phyloP scores from a whole-genome alignment of 2,888 invertebrate species.

The Athalia circularis region DNA sequence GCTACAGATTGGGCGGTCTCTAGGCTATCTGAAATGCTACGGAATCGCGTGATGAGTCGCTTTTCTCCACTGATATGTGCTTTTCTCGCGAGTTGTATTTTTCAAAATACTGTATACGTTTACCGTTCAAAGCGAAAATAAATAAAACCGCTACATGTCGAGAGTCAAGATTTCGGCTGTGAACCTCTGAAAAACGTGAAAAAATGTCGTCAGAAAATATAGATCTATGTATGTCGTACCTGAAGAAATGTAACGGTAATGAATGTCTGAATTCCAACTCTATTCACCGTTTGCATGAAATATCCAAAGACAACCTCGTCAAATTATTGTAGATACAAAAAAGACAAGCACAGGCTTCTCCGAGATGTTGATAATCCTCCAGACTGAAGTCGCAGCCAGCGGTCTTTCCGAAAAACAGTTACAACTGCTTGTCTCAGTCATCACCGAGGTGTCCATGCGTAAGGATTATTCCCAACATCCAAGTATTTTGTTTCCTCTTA shows the following conservation, averaged over 20 bases:
- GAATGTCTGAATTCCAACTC: background rate
- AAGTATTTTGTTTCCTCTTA: background rate
- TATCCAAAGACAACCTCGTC: too few species aligned
- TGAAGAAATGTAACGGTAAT: slow-evolving; percentile 53
- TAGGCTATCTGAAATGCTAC: too few species aligned
- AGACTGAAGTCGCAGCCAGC: slow-evolving; percentile 54
- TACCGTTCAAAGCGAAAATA: too few species aligned
- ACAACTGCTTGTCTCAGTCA: slow-evolving; percentile 54
- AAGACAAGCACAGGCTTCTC: slow-evolving; percentile 50
- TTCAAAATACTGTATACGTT: too few species aligned
- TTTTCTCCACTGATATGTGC: too few species aligned
- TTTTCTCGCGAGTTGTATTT: too few species aligned
- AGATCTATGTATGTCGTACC: slow-evolving; percentile 44
- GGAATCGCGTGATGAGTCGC: too few species aligned
- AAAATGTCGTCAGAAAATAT: slow-evolving; percentile 38
- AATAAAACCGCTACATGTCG: background rate
- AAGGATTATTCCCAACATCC: slow-evolving; percentile 35
- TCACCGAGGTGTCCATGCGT: slow-evolving; percentile 59
- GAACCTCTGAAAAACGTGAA: background rate
- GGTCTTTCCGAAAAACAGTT: slow-evolving; percentile 61
- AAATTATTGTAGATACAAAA: slow-evolving; percentile 52
- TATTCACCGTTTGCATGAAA: too few species aligned
- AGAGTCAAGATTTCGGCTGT: background rate
- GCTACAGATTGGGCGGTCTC: too few species aligned
- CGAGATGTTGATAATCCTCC: slow-evolving; percentile 52